Conservation (phyloP, 2,888 invertebrate genomes). For the Carpatolechia fugitivella region DNA sequence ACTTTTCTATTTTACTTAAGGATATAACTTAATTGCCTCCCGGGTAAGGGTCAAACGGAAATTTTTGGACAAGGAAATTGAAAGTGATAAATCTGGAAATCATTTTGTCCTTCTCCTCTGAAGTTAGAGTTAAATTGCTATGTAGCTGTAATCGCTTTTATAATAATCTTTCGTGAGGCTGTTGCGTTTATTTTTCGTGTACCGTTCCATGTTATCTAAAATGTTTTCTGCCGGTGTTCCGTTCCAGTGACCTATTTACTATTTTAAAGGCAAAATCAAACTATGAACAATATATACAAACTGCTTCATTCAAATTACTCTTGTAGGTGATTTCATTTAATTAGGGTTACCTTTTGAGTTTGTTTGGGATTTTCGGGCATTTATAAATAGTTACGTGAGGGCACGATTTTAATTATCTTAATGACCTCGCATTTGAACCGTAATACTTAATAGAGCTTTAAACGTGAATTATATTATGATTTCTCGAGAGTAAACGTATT, state of each 20-base stretch:
- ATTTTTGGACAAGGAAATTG: background rate
- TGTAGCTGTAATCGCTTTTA: no score
- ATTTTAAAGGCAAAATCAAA: background rate
- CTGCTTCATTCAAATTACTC: slow-evolving; percentile 15
- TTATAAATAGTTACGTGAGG: slow-evolving; percentile 27
- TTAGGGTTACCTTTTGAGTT: slow-evolving; percentile 29
- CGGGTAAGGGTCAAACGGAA: background rate
- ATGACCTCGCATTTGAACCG: slow-evolving; percentile 16
- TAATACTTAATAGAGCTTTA: background rate
- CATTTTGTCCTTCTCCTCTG: background rate
- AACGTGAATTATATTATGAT: background rate
- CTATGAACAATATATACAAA: background rate
- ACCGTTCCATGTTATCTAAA: no score
- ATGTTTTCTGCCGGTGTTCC: no score
- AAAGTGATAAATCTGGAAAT: background rate
- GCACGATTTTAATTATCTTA: slow-evolving; percentile 32
- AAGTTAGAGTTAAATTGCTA: no score
- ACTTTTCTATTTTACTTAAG: background rate
- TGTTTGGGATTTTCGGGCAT: slow-evolving; percentile 19
- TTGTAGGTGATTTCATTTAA: slow-evolving; percentile 33
- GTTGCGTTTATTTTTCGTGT: no score
- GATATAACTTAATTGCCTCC: background rate
- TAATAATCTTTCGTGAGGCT: no score
- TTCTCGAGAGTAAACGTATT: no score
- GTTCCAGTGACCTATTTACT: no score